Evolutionary conservation across 2,888 invertebrate genomes (phyloP).

Genomic region (Eristalis pertinax): DNA sequence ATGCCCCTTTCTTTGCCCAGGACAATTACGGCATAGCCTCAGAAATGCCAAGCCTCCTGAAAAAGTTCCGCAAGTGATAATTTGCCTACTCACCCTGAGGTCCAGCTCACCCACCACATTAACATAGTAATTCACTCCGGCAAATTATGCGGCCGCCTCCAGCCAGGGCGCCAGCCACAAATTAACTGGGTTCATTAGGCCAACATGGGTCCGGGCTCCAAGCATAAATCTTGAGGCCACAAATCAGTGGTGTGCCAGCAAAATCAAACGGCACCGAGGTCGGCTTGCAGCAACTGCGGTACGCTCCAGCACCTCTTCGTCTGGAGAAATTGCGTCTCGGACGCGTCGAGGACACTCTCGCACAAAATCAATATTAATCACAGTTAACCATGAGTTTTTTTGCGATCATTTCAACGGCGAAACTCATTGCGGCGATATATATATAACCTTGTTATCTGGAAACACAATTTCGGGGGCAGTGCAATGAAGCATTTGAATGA

Average conservation of each 20-base stretch:
- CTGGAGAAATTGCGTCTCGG: not conserved
- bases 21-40: not conserved
- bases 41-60: not conserved
- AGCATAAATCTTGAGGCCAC: not conserved
- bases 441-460: not conserved
- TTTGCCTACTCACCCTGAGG: constrained; percentile 8
- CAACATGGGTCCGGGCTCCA: not conserved
- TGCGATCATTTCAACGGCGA: not conserved
- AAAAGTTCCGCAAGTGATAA: constrained; percentile 12
- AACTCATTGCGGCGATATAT: not conserved
- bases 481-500: not conserved
- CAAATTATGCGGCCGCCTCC: constrained; percentile 5
- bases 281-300: not conserved
- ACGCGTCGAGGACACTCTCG: not conserved
- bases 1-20: not conserved
- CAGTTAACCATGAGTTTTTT: not conserved
- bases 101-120: constrained; percentile 14
- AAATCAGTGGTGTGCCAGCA: not conserved
- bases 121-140: constrained; percentile 14
- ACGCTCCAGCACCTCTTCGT: not conserved
- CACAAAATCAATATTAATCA: not conserved
- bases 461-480: not conserved
- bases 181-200: not conserved
- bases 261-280: not conserved
- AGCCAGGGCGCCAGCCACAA: not conserved